Evolutionary conservation across 1,140 invertebrate genomes (phyloP).

Genomic region (Sminthurides bifidus): DNA sequence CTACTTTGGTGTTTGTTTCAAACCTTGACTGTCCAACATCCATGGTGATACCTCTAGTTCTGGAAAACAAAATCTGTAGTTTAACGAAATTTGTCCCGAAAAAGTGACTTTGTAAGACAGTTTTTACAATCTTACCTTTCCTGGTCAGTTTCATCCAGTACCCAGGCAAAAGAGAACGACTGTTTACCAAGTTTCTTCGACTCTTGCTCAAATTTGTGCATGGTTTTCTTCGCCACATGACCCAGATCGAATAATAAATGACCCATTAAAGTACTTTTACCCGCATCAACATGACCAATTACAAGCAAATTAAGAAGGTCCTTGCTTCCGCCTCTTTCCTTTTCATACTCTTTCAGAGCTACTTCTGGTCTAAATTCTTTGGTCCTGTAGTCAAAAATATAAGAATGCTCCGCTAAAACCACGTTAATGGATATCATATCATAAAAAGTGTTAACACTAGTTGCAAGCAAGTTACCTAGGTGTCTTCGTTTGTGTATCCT

Average conservation of each 20-base stretch:
- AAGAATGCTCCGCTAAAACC: not conserved
- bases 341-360: conserved; percentile 48
- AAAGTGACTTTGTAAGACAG: not conserved
- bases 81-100: conserved; percentile 7
- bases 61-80: conserved; percentile 32
- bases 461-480: too few species aligned
- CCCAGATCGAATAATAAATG: conserved; percentile 82
- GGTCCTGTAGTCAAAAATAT: conserved; percentile 6
- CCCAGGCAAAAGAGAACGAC: conserved; percentile 97
- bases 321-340: conserved; percentile 57
- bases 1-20: conserved; percentile 72
- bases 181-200: conserved; percentile 96
- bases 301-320: conserved; percentile 87
- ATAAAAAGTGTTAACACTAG: not conserved
- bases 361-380: conserved; percentile 35
- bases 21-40: conserved; percentile 89
- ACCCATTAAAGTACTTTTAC: conserved; percentile 96
- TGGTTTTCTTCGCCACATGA: conserved; percentile 73
- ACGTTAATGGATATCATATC: conserved; percentile 3
- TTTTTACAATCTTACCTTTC: conserved; percentile 56
- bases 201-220: conserved; percentile 97
- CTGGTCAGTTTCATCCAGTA: conserved; percentile 97
- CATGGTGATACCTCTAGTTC: conserved; percentile 83
- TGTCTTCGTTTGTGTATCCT: not conserved
- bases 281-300: conserved; percentile 97